Evolutionary conservation across 2,888 invertebrate species (phyloP), one percentile per base, ranked within the genome.

Genomic region (Melanostoma scalare): DNA sequence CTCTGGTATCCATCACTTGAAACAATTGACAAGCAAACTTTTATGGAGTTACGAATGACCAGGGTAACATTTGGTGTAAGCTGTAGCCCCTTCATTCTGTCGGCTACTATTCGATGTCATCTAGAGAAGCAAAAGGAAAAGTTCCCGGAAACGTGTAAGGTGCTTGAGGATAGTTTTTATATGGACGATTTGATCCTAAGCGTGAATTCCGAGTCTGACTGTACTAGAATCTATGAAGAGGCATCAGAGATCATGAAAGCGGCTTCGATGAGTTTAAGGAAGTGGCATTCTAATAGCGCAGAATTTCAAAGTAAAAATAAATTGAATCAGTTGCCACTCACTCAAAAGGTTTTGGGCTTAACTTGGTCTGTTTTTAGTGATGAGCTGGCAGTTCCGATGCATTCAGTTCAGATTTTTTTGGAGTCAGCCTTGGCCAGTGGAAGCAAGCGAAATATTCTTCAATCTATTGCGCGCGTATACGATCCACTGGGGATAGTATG

Each of bases 291-390:
- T 20, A 20, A 20, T 20, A 20, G 20, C 20, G 20, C 20, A 20
- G 20, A 20, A 20, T 20, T 20, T 20, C 20, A 20, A 20, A 20
- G 20, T 20, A 20, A 20, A 20, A 20, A 20, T 20, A 20, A 20
- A 20, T 20, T 20, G 20, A 20, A 20, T 20, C 20, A 20, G 20
- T 52, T 52, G 36, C 52, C 53, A 0, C n/a, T 36, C 10, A 38
- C 6, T 46, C 56, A 69, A 58, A 69, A 69, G 40, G 69, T 69
- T 31, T 58, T 69, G 58, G 69, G 69, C 3, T 44, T 67, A 5
- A 44, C 30, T 20, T 20, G 20, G 20, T 20, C 20, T 20, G 20
- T 20, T 20, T 20, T 20, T 20, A 20, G 1, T 20, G 55, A 67
- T 20, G 67, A 67, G 31, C 2, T 67, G 9, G 31, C 36, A n/a